Conservation (phyloP, 2,888 invertebrate genomes). For the Dynastes tityus region DNA sequence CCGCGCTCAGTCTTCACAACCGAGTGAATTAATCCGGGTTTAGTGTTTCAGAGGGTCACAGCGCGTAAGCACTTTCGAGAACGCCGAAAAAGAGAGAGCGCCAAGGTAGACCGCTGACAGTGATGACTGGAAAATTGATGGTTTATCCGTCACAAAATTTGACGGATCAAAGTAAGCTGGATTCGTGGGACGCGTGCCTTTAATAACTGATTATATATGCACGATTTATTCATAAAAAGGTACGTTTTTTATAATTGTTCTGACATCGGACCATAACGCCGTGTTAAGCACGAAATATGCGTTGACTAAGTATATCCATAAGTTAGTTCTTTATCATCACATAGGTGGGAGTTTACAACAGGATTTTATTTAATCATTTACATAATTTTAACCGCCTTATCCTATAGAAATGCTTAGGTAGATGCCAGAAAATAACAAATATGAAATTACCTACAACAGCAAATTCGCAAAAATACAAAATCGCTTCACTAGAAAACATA, state of each 20-base stretch:
- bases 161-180: slow-evolving; percentile 50
- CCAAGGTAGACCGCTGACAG: slow-evolving; percentile 52
- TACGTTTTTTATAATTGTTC: slow-evolving; percentile 40
- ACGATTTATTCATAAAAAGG: slow-evolving; percentile 46
- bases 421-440: no score
- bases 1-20: slow-evolving; percentile 10
- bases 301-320: background rate
- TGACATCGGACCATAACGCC: slow-evolving; percentile 36
- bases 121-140: slow-evolving; percentile 57
- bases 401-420: no score
- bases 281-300: slow-evolving; percentile 21
- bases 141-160: slow-evolving; percentile 54
- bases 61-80: slow-evolving; percentile 35
- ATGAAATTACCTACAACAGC: no score
- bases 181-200: slow-evolving; percentile 48
- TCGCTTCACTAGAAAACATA: no score
- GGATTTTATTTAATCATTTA: no score
- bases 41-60: slow-evolving; percentile 10
- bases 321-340: background rate
- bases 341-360: slow-evolving; percentile 5
- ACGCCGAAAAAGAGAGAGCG: slow-evolving; percentile 21
- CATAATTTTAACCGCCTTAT: no score
- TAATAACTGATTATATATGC: slow-evolving; percentile 50
- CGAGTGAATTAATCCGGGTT: slow-evolving; percentile 29
- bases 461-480: no score